Conservation (phyloP, 2,113 vertebrate genomes). For the Nyctereutes procyonoides region DNA sequence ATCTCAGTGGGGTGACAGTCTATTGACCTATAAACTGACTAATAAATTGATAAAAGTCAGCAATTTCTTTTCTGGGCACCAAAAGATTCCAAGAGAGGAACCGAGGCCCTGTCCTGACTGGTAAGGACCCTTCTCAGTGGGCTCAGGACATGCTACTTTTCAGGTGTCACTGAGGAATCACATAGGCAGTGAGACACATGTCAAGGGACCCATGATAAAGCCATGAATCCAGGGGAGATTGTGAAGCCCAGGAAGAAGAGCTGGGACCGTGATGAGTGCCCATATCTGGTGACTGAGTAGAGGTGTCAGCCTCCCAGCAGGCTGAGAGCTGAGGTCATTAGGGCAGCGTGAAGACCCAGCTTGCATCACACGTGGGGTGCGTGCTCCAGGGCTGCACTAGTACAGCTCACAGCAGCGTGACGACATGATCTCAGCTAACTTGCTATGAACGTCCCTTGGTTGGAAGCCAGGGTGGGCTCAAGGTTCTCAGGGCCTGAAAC, state of each 20-base stretch:
- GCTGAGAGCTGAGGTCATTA: rapidly evolving
- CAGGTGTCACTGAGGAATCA: background rate
- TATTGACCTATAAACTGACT: rapidly evolving
- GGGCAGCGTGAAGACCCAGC: rapidly evolving
- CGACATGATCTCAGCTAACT: background rate
- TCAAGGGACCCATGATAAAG: background rate
- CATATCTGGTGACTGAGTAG: rapidly evolving
- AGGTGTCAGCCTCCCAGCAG: background rate
- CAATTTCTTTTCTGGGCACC: background rate
- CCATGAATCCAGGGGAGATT: rapidly evolving
- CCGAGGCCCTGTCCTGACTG: background rate
- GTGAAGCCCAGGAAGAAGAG: background rate
- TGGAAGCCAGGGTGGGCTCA: background rate
- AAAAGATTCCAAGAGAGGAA: background rate
- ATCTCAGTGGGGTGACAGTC: rapidly evolving
- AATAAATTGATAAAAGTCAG: background rate
- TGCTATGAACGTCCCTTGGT: background rate
- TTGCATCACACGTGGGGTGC: no score
- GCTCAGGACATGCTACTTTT: background rate
- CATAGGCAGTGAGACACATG: background rate
- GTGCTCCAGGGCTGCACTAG: rapidly evolving
- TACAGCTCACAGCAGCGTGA: rapidly evolving
- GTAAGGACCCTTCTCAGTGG: background rate
- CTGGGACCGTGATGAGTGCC: rapidly evolving
- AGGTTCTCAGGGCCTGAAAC: background rate